Percentiles rank a stretch among this genome's conserved stretches.
These are phyloP conservation scores for Allolobophora icterica DNA, from an alignment of 2,888 invertebrate genomes.

Conservation along the genomic window DNA sequence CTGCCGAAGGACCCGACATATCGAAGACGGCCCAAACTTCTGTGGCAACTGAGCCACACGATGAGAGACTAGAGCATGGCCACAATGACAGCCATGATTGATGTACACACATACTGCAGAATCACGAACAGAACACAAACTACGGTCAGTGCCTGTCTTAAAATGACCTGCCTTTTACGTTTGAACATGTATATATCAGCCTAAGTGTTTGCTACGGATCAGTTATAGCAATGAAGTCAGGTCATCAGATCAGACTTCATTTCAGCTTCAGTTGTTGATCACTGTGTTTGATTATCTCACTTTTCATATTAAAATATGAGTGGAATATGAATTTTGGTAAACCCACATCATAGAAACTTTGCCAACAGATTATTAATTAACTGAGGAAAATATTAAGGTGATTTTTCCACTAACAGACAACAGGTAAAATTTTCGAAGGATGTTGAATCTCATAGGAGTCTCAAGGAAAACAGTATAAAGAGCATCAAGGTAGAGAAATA, in stretches of 20 bases:
- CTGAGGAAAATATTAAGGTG: neutral
- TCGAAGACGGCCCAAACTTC: slow-evolving; percentile 70
- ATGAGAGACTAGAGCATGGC: slow-evolving; percentile 70
- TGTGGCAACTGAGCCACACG: slow-evolving; percentile 69
- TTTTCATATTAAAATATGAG: neutral
- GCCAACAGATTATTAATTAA: neutral
- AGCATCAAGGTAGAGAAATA: neutral
- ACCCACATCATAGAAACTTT: neutral
- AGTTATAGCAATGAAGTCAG: neutral
- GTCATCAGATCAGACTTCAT: neutral
- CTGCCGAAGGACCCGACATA: slow-evolving; percentile 69
- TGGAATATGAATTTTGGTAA: neutral
- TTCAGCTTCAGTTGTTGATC: too few relatives aligned
- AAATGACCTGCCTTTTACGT: neutral
- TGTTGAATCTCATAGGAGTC: neutral
- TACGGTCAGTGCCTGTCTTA: neutral
- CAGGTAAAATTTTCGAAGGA: neutral
- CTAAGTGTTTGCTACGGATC: neutral
- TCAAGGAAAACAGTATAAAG: neutral
- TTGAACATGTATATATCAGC: neutral
- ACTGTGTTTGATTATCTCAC: too few relatives aligned
- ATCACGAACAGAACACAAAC: neutral
- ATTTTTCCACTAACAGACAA: neutral
- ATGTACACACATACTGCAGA: slow-evolving; percentile 68
- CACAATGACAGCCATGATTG: slow-evolving; percentile 70